phyloP scores from a whole-genome alignment of 1,140 invertebrate genomes.

The Heterodera schachtii region DNA sequence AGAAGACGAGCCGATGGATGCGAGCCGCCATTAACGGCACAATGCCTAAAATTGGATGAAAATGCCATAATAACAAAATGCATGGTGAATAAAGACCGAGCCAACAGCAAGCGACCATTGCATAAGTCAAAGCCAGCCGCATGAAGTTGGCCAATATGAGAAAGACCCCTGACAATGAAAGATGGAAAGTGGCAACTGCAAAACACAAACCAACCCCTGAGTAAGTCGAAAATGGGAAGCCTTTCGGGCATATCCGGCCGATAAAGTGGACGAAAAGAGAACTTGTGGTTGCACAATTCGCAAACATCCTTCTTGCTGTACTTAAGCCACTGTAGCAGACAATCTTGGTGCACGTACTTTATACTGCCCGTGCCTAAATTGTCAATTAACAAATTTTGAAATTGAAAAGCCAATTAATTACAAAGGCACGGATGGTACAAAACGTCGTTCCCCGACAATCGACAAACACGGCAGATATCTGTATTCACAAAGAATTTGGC shows the following conservation, averaged over 20 bases:
- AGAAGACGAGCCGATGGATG: constrained; percentile 52
- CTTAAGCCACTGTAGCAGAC: constrained; percentile 74
- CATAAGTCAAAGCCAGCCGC: constrained; percentile 94
- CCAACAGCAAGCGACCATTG: constrained; percentile 93
- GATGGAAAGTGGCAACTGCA: constrained; percentile 65
- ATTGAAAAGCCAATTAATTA: not conserved
- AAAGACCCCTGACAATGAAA: constrained; percentile 75
- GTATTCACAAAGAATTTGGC: constrained; percentile 49
- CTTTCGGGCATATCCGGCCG: constrained; percentile 97
- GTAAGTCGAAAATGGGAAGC: constrained; percentile 75
- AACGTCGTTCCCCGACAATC: constrained; percentile 69
- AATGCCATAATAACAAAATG: too few species aligned
- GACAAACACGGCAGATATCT: constrained; percentile 95
- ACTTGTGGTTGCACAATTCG: constrained; percentile 94
- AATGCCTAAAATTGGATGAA: constrained; percentile 65
- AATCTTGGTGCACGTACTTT: constrained; percentile 94
- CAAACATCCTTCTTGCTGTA: constrained; percentile 98
- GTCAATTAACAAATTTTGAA: not conserved
- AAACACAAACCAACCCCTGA: constrained; percentile 69
- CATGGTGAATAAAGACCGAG: constrained; percentile 72
- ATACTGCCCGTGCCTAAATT: constrained; percentile 93
- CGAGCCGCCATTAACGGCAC: constrained; percentile 91
- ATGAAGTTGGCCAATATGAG: constrained; percentile 86
- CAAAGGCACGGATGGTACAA: constrained; percentile 86
- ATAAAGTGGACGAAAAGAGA: constrained; percentile 98